Evolutionary conservation across 2,888 invertebrate species (phyloP).

Genomic region (Andricus curvator): DNA sequence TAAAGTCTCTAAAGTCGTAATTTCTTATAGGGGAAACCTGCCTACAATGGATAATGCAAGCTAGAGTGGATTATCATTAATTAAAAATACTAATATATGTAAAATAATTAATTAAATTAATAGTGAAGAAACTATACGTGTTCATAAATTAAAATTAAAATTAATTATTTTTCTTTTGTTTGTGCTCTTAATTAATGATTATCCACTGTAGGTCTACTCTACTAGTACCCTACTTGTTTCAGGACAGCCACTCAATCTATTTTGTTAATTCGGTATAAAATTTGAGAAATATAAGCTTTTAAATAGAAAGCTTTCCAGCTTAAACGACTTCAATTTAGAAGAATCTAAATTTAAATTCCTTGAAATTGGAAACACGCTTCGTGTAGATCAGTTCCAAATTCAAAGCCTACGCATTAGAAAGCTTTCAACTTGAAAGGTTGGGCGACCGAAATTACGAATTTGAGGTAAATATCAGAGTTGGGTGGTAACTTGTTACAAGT

Average conservation of each 20-base stretch:
- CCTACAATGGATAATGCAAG: no score
- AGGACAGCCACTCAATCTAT: background rate
- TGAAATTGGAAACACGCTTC: constrained; percentile 3
- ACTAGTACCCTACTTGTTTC: background rate
- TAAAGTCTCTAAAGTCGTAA: background rate
- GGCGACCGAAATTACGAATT: background rate
- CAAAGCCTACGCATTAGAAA: constrained; percentile 14
- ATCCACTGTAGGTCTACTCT: no score
- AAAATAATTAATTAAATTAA: no score
- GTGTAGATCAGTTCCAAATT: constrained; percentile 6
- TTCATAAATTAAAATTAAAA: no score
- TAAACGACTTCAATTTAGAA: constrained; percentile 4
- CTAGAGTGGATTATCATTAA: no score
- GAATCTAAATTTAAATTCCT: constrained; percentile 34
- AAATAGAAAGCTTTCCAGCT: constrained; percentile 11
- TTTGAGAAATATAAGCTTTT: constrained; percentile 2
- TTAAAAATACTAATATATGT: no score
- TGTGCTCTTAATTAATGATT: no score
- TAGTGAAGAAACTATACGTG: no score
- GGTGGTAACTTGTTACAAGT: no score
- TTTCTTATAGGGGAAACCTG: background rate
- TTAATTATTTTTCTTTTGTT: no score
- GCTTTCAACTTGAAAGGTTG: constrained; percentile 16
- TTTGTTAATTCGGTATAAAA: background rate
- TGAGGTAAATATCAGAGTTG: background rate